phyloP scores from a whole-genome alignment of 2,888 invertebrate genomes.

The Crioceris asparagi region DNA sequence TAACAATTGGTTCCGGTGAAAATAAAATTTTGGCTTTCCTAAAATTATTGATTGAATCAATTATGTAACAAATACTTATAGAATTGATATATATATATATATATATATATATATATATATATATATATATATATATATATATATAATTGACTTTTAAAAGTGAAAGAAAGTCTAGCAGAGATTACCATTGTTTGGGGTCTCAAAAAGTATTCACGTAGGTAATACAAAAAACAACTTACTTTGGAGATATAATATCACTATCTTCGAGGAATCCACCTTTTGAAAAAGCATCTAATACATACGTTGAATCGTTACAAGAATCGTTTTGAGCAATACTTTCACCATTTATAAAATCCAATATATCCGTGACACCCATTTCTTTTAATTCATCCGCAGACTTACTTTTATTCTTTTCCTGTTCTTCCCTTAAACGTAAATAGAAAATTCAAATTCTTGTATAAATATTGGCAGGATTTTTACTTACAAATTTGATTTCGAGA shows the following conservation, averaged over 20 bases:
- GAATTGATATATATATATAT: too few species aligned
- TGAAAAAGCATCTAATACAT: conserved; percentile 18
- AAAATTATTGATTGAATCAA: too few species aligned
- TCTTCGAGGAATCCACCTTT: conserved; percentile 14
- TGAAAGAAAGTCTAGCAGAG: too few species aligned
- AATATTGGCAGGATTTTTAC: not conserved
- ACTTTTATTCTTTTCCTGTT: conserved; percentile 11
- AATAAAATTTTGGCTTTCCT: conserved; percentile 12
- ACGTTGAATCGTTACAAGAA: too few species aligned
- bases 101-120: too few species aligned
- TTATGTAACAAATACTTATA: too few species aligned
- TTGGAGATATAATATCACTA: conserved; percentile 8
- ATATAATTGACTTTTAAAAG: too few species aligned
- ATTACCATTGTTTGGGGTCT: too few species aligned
- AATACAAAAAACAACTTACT: not conserved
- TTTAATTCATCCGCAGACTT: conserved; percentile 8
- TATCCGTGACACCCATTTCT: conserved; percentile 17
- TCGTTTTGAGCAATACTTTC: too few species aligned
- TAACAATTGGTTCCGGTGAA: conserved; percentile 18
- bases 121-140: too few species aligned
- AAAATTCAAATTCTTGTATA: not conserved
- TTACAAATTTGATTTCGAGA: conserved; percentile 5
- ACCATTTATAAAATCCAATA: conserved; percentile 18
- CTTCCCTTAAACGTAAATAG: conserved; percentile 3
- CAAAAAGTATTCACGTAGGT: too few species aligned